Conservation (phyloP, 2,888 invertebrate species). For the Margaritifera margaritifera region DNA sequence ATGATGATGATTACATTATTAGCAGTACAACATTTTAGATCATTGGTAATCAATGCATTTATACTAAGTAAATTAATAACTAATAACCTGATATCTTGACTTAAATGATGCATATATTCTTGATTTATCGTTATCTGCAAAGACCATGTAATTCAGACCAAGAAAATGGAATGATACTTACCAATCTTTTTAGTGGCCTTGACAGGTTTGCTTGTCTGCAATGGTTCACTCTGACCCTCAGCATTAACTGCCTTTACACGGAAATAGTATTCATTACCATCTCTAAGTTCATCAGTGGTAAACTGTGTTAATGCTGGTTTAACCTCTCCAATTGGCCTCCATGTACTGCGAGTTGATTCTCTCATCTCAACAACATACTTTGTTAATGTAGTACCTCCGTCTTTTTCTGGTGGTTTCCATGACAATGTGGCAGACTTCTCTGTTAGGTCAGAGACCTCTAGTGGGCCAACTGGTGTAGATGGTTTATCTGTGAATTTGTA, state of each 20-base stretch:
- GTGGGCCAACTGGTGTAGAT: constrained; percentile 86
- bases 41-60: no score
- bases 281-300: constrained; percentile 79
- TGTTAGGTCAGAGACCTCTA: constrained; percentile 85
- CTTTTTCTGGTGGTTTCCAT: constrained; percentile 69
- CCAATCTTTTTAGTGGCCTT: constrained; percentile 57
- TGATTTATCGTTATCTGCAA: no score
- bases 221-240: constrained; percentile 86
- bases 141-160: no score
- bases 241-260: constrained; percentile 89
- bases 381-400: constrained; percentile 69
- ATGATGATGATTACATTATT: no score
- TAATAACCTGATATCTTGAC: no score
- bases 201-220: constrained; percentile 52
- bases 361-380: constrained; percentile 76
- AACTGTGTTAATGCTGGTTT: constrained; percentile 45
- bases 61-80: no score
- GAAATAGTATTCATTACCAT: constrained; percentile 89
- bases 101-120: no score
- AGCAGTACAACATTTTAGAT: no score
- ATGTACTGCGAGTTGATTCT: constrained; percentile 84
- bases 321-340: constrained; percentile 76
- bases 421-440: constrained; percentile 87
- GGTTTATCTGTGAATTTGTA: constrained; percentile 81
- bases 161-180: constrained; percentile 31